Evolutionary conservation across 2,888 invertebrate genomes (phyloP).

Genomic region (Emmelina monodactyla): DNA sequence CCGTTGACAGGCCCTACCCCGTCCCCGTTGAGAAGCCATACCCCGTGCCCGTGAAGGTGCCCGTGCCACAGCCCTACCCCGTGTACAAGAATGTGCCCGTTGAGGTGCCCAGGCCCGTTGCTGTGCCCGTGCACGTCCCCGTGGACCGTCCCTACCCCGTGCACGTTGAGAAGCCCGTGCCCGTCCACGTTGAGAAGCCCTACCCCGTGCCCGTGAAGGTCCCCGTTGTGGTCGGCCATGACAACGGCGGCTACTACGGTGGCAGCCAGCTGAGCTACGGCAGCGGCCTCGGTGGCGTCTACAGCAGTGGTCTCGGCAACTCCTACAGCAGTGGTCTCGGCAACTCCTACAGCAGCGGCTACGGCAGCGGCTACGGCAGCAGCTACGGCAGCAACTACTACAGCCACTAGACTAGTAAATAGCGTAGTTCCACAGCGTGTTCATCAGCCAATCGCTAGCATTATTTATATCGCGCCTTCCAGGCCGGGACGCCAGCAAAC

Average conservation of each 20-base stretch:
- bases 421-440: slow-evolving; percentile 30
- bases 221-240: slow-evolving; percentile 37
- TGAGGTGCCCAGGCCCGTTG: slow-evolving; percentile 67
- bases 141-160: slow-evolving; percentile 72
- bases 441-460: slow-evolving; percentile 31
- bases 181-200: slow-evolving; percentile 62
- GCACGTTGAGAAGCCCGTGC: slow-evolving; percentile 52
- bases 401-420: slow-evolving; percentile 43
- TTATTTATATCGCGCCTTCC: slow-evolving; percentile 43
- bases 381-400: neutral
- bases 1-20: slow-evolving; percentile 69
- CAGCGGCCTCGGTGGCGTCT: slow-evolving; percentile 14
- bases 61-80: slow-evolving; percentile 66
- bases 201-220: slow-evolving; percentile 66
- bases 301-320: slow-evolving; percentile 19
- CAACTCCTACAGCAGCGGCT: slow-evolving; percentile 29
- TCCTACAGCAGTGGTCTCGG: slow-evolving; percentile 33
- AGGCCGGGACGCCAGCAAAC: slow-evolving; percentile 46
- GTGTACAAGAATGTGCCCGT: slow-evolving; percentile 73
- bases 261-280: slow-evolving; percentile 19
- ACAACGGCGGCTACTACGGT: slow-evolving; percentile 21
- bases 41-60: slow-evolving; percentile 65
- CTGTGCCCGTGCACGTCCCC: slow-evolving; percentile 72
- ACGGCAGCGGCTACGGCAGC: neutral
- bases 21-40: slow-evolving; percentile 61